Conservation (phyloP, 2,113 vertebrate genomes). For the human region GRCh38 chr2:186841001-186841500, state of each 20-base stretch:
- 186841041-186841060: neutral
- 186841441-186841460: neutral
- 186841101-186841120: neutral
- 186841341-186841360: neutral
- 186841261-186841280: neutral
- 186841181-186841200: neutral
- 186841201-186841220: neutral
- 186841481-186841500: neutral
- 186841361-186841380: neutral
- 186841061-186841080: neutral
- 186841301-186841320: conserved; percentile 23
- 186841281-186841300: neutral
- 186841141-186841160: neutral
- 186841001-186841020: neutral
- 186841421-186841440: neutral
- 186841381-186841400: neutral
- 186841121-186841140: neutral
- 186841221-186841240: neutral
- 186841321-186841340: conserved; percentile 15
- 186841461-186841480: neutral
- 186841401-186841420: neutral
- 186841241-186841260: neutral
- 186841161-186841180: neutral
- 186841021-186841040: neutral
- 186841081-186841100: neutral